phyloP scores from a whole-genome alignment of 2,113 vertebrate species.

The Desmodus rotundus region DNA sequence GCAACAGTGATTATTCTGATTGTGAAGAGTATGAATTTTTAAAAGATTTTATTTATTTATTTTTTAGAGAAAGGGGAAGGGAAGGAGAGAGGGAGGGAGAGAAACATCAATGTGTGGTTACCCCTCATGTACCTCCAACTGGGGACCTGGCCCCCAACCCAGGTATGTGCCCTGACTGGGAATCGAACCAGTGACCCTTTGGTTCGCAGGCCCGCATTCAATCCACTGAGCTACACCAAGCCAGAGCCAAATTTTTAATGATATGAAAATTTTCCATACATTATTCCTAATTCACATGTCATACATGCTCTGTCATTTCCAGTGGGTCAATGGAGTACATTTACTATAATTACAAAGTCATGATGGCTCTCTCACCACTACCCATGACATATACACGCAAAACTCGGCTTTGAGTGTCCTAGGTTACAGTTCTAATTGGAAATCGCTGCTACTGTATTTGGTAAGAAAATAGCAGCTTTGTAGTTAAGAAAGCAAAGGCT shows the following conservation, averaged over 20 bases:
- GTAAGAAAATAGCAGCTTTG: slow-evolving; percentile 32
- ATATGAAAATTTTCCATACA: background rate
- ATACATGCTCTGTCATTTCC: slow-evolving; percentile 16
- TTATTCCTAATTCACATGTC: slow-evolving; percentile 12
- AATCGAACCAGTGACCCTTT: too few species aligned
- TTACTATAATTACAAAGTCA: background rate
- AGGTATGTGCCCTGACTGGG: too few species aligned
- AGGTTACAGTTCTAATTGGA: background rate
- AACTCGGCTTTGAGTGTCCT: background rate
- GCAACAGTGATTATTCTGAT: background rate
- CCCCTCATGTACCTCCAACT: too few species aligned
- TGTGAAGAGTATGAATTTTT: background rate
- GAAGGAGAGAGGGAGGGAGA: too few species aligned
- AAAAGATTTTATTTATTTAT: background rate
- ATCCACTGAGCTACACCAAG: too few species aligned
- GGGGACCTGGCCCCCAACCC: too few species aligned
- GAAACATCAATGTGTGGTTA: too few species aligned
- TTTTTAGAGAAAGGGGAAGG: too few species aligned
- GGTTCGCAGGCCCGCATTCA: too few species aligned
- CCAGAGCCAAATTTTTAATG: background rate
- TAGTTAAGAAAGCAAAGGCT: slow-evolving; percentile 41
- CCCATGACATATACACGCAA: background rate
- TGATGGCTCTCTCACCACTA: background rate
- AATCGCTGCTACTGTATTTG: background rate
- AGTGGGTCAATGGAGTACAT: background rate